These are phyloP conservation scores for Jacana jacana DNA, from an alignment of 2,113 vertebrate genomes.

Conservation along the genomic window DNA sequence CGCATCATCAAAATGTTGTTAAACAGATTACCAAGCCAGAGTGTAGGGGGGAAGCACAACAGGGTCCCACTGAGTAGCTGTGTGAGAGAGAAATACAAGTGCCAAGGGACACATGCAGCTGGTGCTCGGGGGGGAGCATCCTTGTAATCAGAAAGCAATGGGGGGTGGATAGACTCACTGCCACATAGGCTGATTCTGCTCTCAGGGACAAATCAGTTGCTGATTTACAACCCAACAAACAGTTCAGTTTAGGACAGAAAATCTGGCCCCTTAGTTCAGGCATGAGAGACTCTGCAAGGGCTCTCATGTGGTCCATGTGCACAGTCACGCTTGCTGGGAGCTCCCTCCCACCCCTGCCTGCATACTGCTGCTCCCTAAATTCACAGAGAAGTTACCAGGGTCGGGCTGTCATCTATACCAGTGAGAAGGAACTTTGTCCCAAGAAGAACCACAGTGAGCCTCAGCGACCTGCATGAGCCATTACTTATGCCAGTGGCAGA, in stretches of 20 bases:
- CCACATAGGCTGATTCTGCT: neutral
- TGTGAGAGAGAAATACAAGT: neutral
- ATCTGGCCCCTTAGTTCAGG: neutral
- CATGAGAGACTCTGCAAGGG: neutral
- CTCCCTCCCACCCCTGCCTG: neutral
- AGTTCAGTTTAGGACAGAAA: fast-evolving
- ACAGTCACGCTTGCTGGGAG: fast-evolving
- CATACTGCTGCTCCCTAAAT: neutral
- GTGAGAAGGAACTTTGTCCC: neutral
- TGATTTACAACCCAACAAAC: neutral
- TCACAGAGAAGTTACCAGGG: neutral
- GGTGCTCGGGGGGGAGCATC: fast-evolving
- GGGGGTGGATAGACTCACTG: neutral
- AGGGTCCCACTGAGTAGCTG: neutral
- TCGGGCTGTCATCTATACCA: fast-evolving
- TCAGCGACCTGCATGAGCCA: neutral
- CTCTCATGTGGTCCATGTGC: fast-evolving
- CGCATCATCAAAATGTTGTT: neutral
- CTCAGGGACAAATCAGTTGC: fast-evolving
- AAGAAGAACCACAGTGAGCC: neutral
- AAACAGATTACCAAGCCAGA: fast-evolving
- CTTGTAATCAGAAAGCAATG: neutral
- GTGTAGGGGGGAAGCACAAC: fast-evolving
- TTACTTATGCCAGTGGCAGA: neutral
- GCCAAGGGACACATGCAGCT: neutral